Conservation (phyloP, 2,113 vertebrate genomes). For the Anoplopoma fimbria region DNA sequence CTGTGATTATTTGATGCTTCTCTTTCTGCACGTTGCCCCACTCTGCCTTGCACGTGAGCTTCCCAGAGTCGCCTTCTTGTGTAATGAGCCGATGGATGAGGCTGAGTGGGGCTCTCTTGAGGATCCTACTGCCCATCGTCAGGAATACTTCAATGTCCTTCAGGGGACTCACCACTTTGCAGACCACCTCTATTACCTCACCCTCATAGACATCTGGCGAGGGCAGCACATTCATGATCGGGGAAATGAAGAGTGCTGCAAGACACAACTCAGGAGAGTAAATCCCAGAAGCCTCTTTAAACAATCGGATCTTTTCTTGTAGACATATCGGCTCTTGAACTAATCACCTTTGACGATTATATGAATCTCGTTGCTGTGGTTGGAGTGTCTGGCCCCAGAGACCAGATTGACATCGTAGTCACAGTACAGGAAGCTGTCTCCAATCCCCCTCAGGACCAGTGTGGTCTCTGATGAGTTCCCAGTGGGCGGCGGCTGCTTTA, state of each 20-base stretch:
- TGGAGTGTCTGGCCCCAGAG: conserved; percentile 53
- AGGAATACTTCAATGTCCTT: conserved; percentile 62
- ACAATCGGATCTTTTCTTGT: neutral
- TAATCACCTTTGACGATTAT: conserved; percentile 76
- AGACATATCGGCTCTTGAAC: neutral
- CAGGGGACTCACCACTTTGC: conserved; percentile 39
- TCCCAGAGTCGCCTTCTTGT: conserved; percentile 62
- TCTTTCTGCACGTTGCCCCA: conserved; percentile 67
- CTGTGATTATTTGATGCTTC: conserved; percentile 27
- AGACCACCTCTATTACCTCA: conserved; percentile 68
- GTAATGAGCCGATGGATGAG: conserved; percentile 35
- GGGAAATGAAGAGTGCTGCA: conserved; percentile 73
- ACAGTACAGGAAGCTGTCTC: conserved; percentile 69
- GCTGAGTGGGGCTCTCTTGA: conserved; percentile 3
- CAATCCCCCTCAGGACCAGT: conserved; percentile 39
- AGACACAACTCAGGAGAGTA: conserved; percentile 33
- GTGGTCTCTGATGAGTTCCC: conserved; percentile 39
- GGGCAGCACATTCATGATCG: conserved; percentile 71
- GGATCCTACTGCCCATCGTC: conserved; percentile 40
- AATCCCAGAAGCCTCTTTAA: neutral
- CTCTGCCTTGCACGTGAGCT: conserved; percentile 77
- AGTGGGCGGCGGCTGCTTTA: neutral
- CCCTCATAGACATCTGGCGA: conserved; percentile 62
- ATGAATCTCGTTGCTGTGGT: conserved; percentile 61
- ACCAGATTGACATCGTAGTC: conserved; percentile 62